Base-by-base conservation (phyloP, 2,888 invertebrate genomes). In the Limenitis camilla region DNA sequence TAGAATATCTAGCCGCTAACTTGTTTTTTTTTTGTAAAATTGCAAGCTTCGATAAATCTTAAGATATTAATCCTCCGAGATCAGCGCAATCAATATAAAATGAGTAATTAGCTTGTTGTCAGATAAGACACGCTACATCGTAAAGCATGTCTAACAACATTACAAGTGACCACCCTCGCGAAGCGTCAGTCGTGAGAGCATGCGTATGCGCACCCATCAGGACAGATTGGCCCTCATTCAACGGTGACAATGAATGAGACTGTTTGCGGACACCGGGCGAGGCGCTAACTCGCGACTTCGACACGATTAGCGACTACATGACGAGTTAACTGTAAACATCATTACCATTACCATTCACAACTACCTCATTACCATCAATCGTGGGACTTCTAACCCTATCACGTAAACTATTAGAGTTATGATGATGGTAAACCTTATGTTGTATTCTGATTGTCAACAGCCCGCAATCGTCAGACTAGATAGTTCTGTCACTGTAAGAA, bases 241-340 rank as follows among this genome's bases (percentile, higher is more conserved):
- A 64, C 64, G 76, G 75, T 78, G 83, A 83, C 83, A 81, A 82
- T 83, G 81, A 81, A 82, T 81, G 76, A 72, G 68, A 61, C 48
- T 85, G 81, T 87, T 83, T 83, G 76, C 71, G 82, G 78, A 86
- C 85, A 83, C 85, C 85, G 77, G 81, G 85, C 76, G 76, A 87
- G 86, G 84, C 81, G 87, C 83, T 87, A 87, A 87, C 83, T 70
- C 73, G 84, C 78, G 82, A 86, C 81, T 72, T 78, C 64, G 65
- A 53, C 63, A 44, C 70, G 80, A 78, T 84, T 85, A 85, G 85
- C 83, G 69, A 69, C 76, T 60, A 68, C 73, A 80, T 78, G 85
- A 81, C 85, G 83, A 80, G 70, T 73, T 83, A 85, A 85, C 85
- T 80, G 85, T 84, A 84, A 81, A 85, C 82, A 84, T 81, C 73